Evolutionary conservation across 2,888 invertebrate species (phyloP).

Genomic region (Anaspis maculata): DNA sequence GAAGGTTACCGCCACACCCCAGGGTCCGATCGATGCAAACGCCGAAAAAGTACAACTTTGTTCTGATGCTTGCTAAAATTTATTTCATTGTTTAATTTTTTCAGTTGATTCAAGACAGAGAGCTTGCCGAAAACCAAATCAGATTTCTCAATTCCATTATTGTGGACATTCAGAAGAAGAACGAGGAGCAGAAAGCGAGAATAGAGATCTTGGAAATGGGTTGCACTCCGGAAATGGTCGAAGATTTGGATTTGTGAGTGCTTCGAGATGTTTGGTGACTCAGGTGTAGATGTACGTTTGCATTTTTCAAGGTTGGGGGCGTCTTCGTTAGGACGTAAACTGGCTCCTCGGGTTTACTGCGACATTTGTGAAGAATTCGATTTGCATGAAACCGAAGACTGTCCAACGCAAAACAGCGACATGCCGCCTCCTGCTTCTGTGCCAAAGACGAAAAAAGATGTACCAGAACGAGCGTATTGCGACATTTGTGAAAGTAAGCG

Average conservation of each 20-base stretch:
- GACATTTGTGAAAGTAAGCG: constrained; percentile 84
- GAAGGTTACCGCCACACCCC: too few species aligned
- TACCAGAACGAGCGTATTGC: constrained; percentile 68
- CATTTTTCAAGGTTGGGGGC: too few species aligned
- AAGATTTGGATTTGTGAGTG: constrained; percentile 43
- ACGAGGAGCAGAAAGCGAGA: constrained; percentile 70
- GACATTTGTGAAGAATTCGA: constrained; percentile 98
- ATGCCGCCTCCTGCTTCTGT: constrained; percentile 36
- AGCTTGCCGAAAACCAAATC: constrained; percentile 63
- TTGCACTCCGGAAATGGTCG: constrained; percentile 40
- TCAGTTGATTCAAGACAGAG: constrained; percentile 52
- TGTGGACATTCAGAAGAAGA: constrained; percentile 90
- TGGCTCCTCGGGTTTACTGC: constrained; percentile 81
- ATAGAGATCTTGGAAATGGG: constrained; percentile 69
- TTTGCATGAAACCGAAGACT: constrained; percentile 95
- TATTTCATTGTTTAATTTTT: too few species aligned
- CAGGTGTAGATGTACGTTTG: too few species aligned
- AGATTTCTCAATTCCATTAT: constrained; percentile 95
- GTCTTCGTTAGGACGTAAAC: constrained; percentile 16
- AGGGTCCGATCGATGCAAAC: background rate
- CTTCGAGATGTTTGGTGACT: background rate
- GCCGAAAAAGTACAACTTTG: too few species aligned
- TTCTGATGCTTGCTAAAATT: too few species aligned
- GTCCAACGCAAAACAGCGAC: constrained; percentile 72
- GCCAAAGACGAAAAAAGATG: constrained; percentile 25